Base-by-base conservation (phyloP, 2,888 invertebrate genomes). In the Epinotia ramella region DNA sequence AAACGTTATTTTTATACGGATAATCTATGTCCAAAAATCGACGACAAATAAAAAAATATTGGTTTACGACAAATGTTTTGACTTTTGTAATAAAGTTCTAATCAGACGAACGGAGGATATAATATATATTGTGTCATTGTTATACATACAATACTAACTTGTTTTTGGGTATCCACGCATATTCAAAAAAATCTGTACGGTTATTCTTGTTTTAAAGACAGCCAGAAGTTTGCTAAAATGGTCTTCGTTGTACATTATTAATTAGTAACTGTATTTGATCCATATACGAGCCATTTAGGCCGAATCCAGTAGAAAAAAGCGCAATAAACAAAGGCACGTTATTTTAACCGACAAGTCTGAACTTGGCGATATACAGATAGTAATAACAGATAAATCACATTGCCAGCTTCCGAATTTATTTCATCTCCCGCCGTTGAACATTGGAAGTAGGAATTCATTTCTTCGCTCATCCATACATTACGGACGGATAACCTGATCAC, bases 401-500 rank as follows among this genome's bases (percentile, higher is more conserved):
- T 28, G 24, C 53, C 60, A 49, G 59, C n/a, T 20, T 16, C 62
- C 60, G 24, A 60, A 67, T 62, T 67, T 62, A 67, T 67, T 67
- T 67, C 53, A 67, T 73, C 62, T 67, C 16, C 69, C 20, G 40
- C 16, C 44, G 28, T 63, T 73, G 46, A 33, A 74, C 28, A 74
- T 73, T 59, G 56, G 73, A 44, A 46, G 53, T 69, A 16, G 68
- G 18, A 46, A 73, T 69, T 64, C 60, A 77, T 73, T 74, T 66
- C 24, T 67, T 53, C 33, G 59, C 68, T 73, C 66, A 62, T 73
- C 73, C 74, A 77, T 73, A 73, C 71, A 66, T 75, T 72, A 73
- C 77, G 53, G 64, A 33, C 46, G 56, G 60, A 74, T 77, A 78
- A 78, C 74, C 73, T 73, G 77, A 77, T 78, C 77, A 76, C 73